Conservation (phyloP, 2,113 vertebrate genomes). For the Narcine bancroftii region DNA sequence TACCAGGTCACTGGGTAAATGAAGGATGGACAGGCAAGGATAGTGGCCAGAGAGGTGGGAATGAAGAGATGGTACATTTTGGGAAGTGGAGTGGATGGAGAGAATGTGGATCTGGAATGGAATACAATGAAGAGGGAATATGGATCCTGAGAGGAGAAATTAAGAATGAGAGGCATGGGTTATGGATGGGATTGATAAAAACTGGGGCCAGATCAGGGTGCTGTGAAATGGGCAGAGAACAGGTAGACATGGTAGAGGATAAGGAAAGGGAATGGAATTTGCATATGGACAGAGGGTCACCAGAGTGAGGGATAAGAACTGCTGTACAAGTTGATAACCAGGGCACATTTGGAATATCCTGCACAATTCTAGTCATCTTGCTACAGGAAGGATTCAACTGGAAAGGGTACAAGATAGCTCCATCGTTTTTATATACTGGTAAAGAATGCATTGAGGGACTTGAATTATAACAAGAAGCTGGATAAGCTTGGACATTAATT, state of each 20-base stretch:
- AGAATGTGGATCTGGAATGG: background rate
- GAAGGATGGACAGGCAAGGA: background rate
- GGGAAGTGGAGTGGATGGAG: background rate
- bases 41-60: background rate
- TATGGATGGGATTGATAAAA: background rate
- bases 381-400: no score
- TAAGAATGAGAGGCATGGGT: background rate
- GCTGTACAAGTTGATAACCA: no score
- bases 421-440: no score
- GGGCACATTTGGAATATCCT: no score
- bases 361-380: no score
- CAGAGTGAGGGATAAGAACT: background rate
- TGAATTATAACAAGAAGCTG: no score
- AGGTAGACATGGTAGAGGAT: background rate
- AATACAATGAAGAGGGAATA: background rate
- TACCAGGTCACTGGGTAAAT: slow-evolving; percentile 44
- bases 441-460: no score
- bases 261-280: background rate
- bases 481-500: no score
- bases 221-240: no score
- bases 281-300: background rate
- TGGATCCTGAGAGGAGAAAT: background rate
- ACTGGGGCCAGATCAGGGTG: no score
- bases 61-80: background rate
- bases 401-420: no score